phyloP scores from a whole-genome alignment of 2,113 vertebrate species.

The Bubalus kerabau region DNA sequence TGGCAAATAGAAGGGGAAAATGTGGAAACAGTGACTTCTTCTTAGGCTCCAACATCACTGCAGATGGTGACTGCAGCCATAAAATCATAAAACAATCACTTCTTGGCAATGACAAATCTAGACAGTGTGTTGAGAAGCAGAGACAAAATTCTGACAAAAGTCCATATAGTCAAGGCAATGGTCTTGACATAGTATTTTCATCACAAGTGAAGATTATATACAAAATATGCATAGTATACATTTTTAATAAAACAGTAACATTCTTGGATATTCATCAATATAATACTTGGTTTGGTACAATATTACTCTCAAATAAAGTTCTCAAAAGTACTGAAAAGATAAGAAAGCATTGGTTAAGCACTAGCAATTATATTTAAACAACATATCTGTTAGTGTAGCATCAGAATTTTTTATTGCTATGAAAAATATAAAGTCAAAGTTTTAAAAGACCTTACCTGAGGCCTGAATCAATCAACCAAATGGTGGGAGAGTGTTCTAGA shows the following conservation, averaged over 20 bases:
- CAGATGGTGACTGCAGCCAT: background rate
- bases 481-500: background rate
- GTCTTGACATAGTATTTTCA: background rate
- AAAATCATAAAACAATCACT: background rate
- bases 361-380: background rate
- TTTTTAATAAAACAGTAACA: background rate
- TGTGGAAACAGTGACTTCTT: background rate
- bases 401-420: slow-evolving; percentile 16
- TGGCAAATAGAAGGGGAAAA: background rate
- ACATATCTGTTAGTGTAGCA: background rate
- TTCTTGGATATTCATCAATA: background rate
- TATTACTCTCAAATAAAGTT: background rate
- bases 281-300: background rate
- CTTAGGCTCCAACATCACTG: background rate
- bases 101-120: background rate
- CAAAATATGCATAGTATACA: background rate
- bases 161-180: background rate
- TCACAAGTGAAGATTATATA: background rate
- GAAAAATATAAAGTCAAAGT: background rate
- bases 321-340: background rate
- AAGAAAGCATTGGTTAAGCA: background rate
- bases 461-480: background rate
- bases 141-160: background rate
- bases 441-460: background rate
- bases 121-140: background rate